Evolutionary conservation across 2,113 vertebrate species (phyloP), one percentile per base, ranked within the genome.

Genomic region (Paradoxurus hermaphroditus): DNA sequence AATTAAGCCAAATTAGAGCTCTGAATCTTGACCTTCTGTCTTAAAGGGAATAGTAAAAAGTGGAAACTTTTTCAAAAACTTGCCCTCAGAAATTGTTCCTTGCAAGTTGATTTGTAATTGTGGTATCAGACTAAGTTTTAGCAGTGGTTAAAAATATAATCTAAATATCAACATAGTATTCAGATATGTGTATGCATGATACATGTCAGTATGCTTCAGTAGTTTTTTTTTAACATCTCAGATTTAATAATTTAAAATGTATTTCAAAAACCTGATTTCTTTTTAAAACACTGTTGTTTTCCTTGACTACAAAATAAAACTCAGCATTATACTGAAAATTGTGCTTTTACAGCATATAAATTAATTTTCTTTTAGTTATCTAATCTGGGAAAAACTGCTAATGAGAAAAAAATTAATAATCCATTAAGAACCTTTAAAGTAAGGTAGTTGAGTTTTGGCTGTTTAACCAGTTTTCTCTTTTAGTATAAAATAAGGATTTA

Each of bases 361-460:
- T 36, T 97, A 25, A 78, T 53, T 36, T 46, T 91, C 81, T 90
- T 97, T 83, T 79, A 75, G 56, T 67, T 73, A 86, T n/a, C 29
- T 77, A 39, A 81, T 73, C 46, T 83, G 79, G 29, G 46, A 95
- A 93, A 94, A 82, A 87, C 4, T 86, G 39, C 72, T 93, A 89
- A 56, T 73, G 75, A 87, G 25, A 94, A 49, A 95, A 95, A 97
- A 93, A 97, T 39, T 77, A 67, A 84, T 67, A 93, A 81, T 72
- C 44, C 68, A 86, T 29, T 89, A 96, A 93, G 51, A 95, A 62
- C 2, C n/a, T 95, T 95, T 68, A 89, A 96, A 94, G 96, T 72
- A 85, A 83, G n/a, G 12, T 29, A 77, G 36, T 25, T 85, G 31
- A 87, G 34, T 72, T 36, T 2, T 91, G 18, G 6, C 39, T 98